Evolutionary conservation across 2,888 invertebrate species (phyloP).

Genomic region (Entomobrya proxima): DNA sequence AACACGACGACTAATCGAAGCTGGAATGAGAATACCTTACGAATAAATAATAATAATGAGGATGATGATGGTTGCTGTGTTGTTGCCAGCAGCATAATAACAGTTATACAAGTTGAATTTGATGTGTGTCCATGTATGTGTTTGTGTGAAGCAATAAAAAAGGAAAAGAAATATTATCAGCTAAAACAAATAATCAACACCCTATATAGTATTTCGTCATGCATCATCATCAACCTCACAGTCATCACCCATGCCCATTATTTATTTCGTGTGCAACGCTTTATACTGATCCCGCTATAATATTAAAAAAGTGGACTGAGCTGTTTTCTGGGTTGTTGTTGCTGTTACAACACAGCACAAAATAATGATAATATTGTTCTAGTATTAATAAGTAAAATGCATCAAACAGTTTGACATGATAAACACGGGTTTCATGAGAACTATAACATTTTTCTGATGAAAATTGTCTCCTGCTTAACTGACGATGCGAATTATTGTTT

Average conservation of each 20-base stretch:
- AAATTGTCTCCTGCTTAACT: background rate
- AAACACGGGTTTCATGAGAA: background rate
- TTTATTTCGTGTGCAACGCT: too few species aligned
- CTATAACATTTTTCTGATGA: background rate
- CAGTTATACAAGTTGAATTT: conserved; percentile 7
- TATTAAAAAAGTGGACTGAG: too few species aligned
- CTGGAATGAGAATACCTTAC: background rate
- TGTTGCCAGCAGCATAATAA: background rate
- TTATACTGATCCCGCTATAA: too few species aligned
- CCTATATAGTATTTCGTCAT: conserved; percentile 37
- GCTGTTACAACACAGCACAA: conserved; percentile 1
- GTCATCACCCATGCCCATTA: too few species aligned
- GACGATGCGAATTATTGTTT: too few species aligned
- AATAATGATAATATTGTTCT: background rate
- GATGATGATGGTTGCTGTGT: background rate
- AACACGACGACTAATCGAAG: background rate
- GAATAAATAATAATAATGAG: conserved; percentile 28
- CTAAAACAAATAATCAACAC: conserved; percentile 46
- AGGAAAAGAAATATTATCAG: conserved; percentile 24
- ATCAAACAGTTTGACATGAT: background rate
- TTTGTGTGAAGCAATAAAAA: conserved; percentile 11
- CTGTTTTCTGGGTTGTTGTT: too few species aligned
- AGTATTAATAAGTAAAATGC: too few species aligned
- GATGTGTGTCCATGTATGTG: background rate
- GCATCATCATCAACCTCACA: background rate